Evolutionary conservation across 2,888 invertebrate genomes (phyloP).

Genomic region (Pollenia amentaria): DNA sequence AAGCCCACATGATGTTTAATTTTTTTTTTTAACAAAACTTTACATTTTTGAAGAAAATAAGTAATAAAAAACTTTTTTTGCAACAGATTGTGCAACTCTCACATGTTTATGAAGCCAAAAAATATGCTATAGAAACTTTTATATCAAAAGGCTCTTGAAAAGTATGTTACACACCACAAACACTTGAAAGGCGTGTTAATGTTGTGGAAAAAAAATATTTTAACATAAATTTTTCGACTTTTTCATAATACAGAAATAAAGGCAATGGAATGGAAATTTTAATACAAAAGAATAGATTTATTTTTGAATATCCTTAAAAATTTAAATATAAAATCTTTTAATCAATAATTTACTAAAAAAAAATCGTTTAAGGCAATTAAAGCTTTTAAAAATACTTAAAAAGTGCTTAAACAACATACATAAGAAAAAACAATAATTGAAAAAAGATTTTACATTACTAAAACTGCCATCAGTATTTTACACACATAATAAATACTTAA

Average conservation of each 20-base stretch:
- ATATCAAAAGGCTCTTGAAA: slow-evolving; percentile 7
- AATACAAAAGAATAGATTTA: neutral
- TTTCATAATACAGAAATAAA: slow-evolving; percentile 1
- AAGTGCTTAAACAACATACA: neutral
- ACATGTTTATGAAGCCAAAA: slow-evolving; percentile 57
- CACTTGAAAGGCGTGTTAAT: slow-evolving; percentile 28
- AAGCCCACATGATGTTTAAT: neutral
- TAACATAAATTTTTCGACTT: neutral
- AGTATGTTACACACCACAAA: slow-evolving; percentile 28
- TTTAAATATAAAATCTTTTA: too few relatives aligned
- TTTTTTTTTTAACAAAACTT: slow-evolving; percentile 14
- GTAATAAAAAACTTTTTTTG: slow-evolving; percentile 39
- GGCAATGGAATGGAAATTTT: slow-evolving; percentile 35
- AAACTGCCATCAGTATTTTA: slow-evolving; percentile 9
- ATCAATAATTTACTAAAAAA: too few relatives aligned
- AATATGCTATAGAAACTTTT: slow-evolving; percentile 50
- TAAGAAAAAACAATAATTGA: neutral
- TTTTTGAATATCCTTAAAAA: slow-evolving; percentile 9
- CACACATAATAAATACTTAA: neutral
- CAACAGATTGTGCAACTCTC: slow-evolving; percentile 53
- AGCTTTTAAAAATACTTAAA: neutral
- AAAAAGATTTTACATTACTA: slow-evolving; percentile 1
- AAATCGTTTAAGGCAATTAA: too few relatives aligned
- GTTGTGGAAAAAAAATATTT: slow-evolving; percentile 36
- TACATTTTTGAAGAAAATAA: neutral